Base-by-base conservation (phyloP, 2,888 invertebrate genomes). In the Melieria crassipennis region DNA sequence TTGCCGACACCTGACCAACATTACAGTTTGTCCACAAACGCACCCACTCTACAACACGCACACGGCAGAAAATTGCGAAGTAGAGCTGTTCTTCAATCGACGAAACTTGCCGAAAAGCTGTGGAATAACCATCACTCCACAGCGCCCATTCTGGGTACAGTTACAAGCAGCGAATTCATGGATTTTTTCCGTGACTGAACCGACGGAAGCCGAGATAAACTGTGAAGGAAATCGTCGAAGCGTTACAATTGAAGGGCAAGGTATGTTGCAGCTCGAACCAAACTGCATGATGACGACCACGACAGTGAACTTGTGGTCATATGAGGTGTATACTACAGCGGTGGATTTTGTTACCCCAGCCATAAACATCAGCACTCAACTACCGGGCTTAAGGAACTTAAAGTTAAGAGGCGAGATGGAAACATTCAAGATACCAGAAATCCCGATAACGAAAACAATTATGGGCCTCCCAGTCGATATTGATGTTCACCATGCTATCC, bases 131-230 rank as follows among this genome's bases (percentile, higher is more conserved):
- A 66, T 66, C 30, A 66, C n/a, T n/a, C 45, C n/a, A 57, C 4
- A 46, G 45, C 66, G 57, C 13, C 42, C 13, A 10, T 66, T 46
- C 47, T 66, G 66, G 66, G 11, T 46, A 57, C 66, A 66, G 57
- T 11, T 13, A 10, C 61, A 61, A 42, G 45, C 61, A 30, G 30
- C 2, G 3, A 30, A 30, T 30, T 30, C 30, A 30, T 30, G 30
- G 30, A 30, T 30, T 30, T 30, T 30, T 30, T 30, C 30, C 30
- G 30, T 30, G 30, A 3, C 3, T 30, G 30, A 30, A 30, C 30
- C 1, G 47, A 7, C 13, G 45, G 61, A 45, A 45, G 13, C 7
- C 13, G n/a, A 45, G 13, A 11, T 11, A 61, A 5, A n/a, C 43
- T 46, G 10, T 13, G 47, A 46, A 45, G 45, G 0, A 3, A 7